phyloP scores from a whole-genome alignment of 2,113 vertebrate genomes.

The Rhinopomastus cyanomelas region DNA sequence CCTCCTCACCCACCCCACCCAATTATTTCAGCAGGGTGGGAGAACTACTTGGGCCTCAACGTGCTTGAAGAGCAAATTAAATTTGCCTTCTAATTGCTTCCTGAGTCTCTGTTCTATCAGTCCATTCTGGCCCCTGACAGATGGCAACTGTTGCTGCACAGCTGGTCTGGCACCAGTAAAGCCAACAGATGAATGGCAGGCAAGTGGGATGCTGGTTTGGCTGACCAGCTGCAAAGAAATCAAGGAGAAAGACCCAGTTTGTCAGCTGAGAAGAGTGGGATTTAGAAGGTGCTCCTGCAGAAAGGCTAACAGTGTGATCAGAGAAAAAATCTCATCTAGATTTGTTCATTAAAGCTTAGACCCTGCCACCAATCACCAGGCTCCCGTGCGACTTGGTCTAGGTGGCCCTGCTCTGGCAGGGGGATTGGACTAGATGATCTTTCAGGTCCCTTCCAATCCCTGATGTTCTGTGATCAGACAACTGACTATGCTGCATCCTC shows the following conservation, averaged over 20 bases:
- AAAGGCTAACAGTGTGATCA: background rate
- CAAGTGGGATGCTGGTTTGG: background rate
- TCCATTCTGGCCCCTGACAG: background rate
- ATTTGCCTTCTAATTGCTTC: background rate
- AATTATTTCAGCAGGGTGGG: fast-evolving
- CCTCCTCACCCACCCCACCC: fast-evolving
- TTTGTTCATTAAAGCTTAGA: background rate
- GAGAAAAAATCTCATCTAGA: background rate
- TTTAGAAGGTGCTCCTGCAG: background rate
- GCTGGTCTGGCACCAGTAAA: background rate
- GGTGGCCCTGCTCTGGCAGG: too few species aligned
- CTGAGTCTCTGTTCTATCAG: background rate
- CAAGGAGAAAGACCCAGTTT: background rate
- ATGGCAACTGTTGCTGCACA: constrained; percentile 30
- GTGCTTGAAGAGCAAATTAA: background rate
- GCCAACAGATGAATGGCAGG: background rate
- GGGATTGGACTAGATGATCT: too few species aligned
- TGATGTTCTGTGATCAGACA: too few species aligned
- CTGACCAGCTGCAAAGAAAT: background rate
- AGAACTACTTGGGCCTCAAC: background rate
- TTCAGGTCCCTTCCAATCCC: too few species aligned
- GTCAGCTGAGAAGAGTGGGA: fast-evolving
- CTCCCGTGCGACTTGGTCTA: too few species aligned
- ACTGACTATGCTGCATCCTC: too few species aligned
- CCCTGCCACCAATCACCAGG: fast-evolving